Evolutionary conservation across 2,113 vertebrate genomes (phyloP), one percentile per base, ranked within the genome.

Genomic region (Leptobrachium leishanense): DNA sequence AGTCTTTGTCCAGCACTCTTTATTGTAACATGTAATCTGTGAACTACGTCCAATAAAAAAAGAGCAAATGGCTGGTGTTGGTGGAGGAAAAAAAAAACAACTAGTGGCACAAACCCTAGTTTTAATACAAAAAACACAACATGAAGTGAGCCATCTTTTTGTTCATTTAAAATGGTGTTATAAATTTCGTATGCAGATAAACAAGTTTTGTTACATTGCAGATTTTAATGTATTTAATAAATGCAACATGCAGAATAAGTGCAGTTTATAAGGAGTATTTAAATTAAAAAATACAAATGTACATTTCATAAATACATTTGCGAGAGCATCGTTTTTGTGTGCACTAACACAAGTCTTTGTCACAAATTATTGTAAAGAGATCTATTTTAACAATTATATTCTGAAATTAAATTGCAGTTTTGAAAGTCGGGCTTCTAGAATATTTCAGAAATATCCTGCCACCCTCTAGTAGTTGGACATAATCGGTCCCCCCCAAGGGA

Each of bases 191-290:
- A 98, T 98, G 95, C 96, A 90, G 90, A 96, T 97, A 97, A 95
- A 89, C 80, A 74, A 74, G 86, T 98, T 99, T 99, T 99, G 98
- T 98, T 98, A 99, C 96, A 96, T 98, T 97, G 95, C 95, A 96
- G 94, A 98, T 96, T 96, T 98, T 98, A 98, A 96, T 97, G 96
- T 98, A 98, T 98, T 99, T 98, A 99, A 99, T 98, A 99, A 99
- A 99, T 97, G 96, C 96, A 95, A 98, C 96, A 96, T 97, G 96
- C 95, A 96, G 94, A 98, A 95, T 95, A 92, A 91, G 92, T 94
- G 89, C 94, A 91, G 90, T 91, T 89, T 91, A 92, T 89, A 90
- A 91, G 88, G 92, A 91, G 91, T 93, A 92, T 92, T 92, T 93
- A 94, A 91, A 92, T 95, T 93, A 20, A 41, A 90, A 92, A 77